Conservation (phyloP, 2,797 vertebrate genomes). For the Anisognathus igniventris region DNA sequence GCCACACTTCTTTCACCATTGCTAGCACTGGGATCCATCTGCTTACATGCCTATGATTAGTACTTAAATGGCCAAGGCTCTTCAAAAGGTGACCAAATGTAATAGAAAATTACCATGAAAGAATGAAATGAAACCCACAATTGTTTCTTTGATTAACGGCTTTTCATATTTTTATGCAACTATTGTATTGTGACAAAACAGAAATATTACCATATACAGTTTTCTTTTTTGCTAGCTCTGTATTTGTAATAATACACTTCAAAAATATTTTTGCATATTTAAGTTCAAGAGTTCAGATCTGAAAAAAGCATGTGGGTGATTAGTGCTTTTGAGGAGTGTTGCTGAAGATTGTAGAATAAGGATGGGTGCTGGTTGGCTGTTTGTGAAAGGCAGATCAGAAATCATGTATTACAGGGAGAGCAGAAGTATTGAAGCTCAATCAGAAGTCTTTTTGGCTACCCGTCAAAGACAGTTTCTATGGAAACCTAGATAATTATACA, state of each 20-base stretch:
- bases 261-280: background rate
- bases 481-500: slow-evolving; percentile 38
- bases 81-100: background rate
- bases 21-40: background rate
- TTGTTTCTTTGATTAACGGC: background rate
- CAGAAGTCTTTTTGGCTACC: slow-evolving; percentile 17
- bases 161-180: background rate
- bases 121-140: background rate
- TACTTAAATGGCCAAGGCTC: background rate
- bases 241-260: background rate
- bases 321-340: background rate
- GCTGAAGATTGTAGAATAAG: background rate
- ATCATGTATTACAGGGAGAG: background rate
- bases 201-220: background rate
- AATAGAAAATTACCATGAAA: background rate
- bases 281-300: background rate
- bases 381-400: slow-evolving; percentile 4
- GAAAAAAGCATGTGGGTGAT: background rate
- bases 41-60: background rate
- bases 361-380: background rate
- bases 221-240: background rate
- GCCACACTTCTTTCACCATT: background rate
- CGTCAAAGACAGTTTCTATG: slow-evolving; percentile 34
- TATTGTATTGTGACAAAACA: background rate
- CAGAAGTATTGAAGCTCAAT: background rate